Percentiles rank a stretch among this genome's conserved stretches.
phyloP scores from a whole-genome alignment of 2,888 invertebrate species.

The Tuta absoluta region DNA sequence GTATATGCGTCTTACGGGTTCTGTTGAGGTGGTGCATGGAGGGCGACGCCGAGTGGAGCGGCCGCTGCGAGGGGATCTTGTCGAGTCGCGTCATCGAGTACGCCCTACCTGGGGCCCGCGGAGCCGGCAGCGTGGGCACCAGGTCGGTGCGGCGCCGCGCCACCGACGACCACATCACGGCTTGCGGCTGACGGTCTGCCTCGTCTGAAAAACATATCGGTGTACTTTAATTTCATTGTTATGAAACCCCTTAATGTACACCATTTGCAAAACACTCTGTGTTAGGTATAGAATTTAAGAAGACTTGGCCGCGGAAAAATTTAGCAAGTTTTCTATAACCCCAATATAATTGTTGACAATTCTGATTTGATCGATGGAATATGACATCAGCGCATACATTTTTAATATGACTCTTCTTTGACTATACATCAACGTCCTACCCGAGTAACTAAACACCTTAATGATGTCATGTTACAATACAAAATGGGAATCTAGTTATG shows the following conservation, averaged over 20 bases:
- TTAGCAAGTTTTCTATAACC: too few species aligned
- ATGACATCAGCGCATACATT: too few species aligned
- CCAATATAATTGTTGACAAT: too few species aligned
- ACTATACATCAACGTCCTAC: too few species aligned
- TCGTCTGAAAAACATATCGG: slow-evolving; percentile 56
- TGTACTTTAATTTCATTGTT: too few species aligned
- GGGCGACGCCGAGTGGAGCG: slow-evolving; percentile 56
- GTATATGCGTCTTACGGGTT: slow-evolving; percentile 38
- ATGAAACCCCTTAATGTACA: too few species aligned
- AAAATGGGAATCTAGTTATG: not conserved
- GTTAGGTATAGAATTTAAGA: too few species aligned
- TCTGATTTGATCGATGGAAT: too few species aligned
- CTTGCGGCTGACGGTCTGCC: slow-evolving; percentile 66
- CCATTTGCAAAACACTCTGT: too few species aligned
- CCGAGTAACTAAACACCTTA: too few species aligned
- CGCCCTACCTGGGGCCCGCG: slow-evolving; percentile 85
- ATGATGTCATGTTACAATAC: not conserved
- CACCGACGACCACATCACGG: slow-evolving; percentile 87
- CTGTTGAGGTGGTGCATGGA: slow-evolving; percentile 68
- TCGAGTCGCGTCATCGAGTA: slow-evolving; percentile 97
- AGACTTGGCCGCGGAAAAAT: too few species aligned
- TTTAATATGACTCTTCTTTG: too few species aligned
- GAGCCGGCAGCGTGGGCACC: slow-evolving; percentile 91
- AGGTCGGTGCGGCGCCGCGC: slow-evolving; percentile 94
- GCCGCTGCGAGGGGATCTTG: slow-evolving; percentile 59